Evolutionary conservation across 2,888 invertebrate genomes (phyloP), one percentile per base, ranked within the genome.

Genomic region (Steinernema hermaphroditum): DNA sequence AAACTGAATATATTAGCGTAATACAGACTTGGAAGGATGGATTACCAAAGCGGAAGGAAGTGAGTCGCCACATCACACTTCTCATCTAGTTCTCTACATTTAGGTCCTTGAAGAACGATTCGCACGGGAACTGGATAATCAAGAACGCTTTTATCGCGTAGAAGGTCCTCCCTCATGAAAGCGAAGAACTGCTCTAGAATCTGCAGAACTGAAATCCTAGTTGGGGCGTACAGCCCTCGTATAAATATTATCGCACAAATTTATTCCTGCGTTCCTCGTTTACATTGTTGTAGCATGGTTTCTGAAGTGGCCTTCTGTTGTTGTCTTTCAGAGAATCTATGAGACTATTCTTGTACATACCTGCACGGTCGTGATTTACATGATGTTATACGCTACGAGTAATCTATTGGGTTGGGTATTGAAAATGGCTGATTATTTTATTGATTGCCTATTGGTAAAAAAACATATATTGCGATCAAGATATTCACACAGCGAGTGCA

Each of bases 101-200:
- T n/a, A 83, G 83, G 76, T 75, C n/a, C 77, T 85, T 32, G 85
- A 85, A 76, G 73, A 76, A 44, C 76, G 78, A 50, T 85, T 85
- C 74, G 76, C 77, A 68, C 80, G 82, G n/a, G 85, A 85, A 68
- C 75, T 83, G 22, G 76, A 80, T 27, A 77, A 78, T 22, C 85
- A 85, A 62, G 81, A 82, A 72, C 76, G 80, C 34, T 85, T 85
- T 74, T 85, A 85, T 49, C 72, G 70, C 46, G 54, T 46, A n/a
- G 68, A 41, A 62, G 62, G 12, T 1, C 1, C 16, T 2, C 29
- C 27, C 1, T 62, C 54, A 1, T 54, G 27, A 49, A 14, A 2
- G 54, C n/a, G n/a, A n/a, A n/a, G n/a, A n/a, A n/a, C n/a, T n/a
- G n/a, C n/a, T n/a, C n/a, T n/a, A n/a, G n/a, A n/a, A n/a, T n/a